Evolutionary conservation across 2,113 vertebrate species (phyloP), one percentile per base, ranked within the genome.

Genomic region (Rutilus rutilus): DNA sequence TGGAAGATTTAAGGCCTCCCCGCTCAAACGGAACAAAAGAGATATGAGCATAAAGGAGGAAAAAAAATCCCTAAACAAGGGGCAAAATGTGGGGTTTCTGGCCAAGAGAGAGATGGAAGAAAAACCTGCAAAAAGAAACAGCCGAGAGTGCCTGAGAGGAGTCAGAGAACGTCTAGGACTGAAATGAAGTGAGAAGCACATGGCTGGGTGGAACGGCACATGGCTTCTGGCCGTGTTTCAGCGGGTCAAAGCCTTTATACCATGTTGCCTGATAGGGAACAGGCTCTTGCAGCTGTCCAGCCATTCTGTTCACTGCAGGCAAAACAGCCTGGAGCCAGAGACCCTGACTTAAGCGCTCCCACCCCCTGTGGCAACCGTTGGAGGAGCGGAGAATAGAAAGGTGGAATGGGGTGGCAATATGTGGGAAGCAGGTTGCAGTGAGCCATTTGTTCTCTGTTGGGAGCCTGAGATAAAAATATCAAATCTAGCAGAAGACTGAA

Each of bases 231-330:
- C 89, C 85, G 45, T 23, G 30, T 84, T 90, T 91, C 90, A 52
- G 64, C 39, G 71, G 88, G 90, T 82, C 88, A 86, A 83, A 62
- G 78, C 83, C 78, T 80, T 39, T 64, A 76, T 59, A 83, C 59
- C 39, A 78, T 64, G 76, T 89, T 82, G 86, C 91, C 91, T 88
- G 89, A 89, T 78, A 89, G 87, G 81, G 90, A 89, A 91, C 85
- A 62, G 81, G 87, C 79, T 84, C 84, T 64, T 85, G 90, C 93
- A 92, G 90, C 92, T 93, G 91, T 89, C 84, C 73, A 15, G 78
- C 83, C 92, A 90, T 91, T 91, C 92, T 93, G 92, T 90, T 92
- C 91, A 50, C 90, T 54, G 30, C 88, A 78, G 85, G 78, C 54
- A 84, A 84, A 50, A 76, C 39, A 67, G 80, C 79, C 81, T 39